Evolutionary conservation across 2,888 invertebrate genomes (phyloP).

Genomic region (Isoperla grammatica): DNA sequence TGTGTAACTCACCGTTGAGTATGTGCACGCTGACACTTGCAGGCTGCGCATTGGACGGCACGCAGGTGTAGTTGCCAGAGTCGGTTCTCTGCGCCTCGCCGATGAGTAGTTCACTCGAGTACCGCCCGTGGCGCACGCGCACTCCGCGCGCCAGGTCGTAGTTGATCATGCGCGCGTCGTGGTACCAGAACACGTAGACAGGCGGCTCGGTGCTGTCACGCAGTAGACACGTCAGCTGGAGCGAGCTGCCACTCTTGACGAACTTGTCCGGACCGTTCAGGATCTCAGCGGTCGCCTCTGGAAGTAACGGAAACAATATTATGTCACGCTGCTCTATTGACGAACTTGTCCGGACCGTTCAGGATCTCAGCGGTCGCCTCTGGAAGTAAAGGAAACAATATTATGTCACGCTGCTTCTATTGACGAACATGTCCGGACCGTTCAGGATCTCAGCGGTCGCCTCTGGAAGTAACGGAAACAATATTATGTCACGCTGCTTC

Average conservation of each 20-base stretch:
- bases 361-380: slow-evolving; percentile 40
- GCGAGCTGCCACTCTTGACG: slow-evolving; percentile 42
- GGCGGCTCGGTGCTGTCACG: slow-evolving; percentile 41
- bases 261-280: slow-evolving; percentile 43
- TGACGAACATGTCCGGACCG: no score
- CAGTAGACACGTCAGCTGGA: slow-evolving; percentile 41
- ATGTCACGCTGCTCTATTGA: slow-evolving; percentile 40
- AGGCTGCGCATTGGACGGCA: slow-evolving; percentile 69
- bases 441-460: no score
- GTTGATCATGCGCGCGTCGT: slow-evolving; percentile 42
- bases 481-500: no score
- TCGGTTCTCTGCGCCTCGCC: slow-evolving; percentile 53
- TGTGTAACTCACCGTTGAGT: slow-evolving; percentile 47
- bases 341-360: slow-evolving; percentile 43
- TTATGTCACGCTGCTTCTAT: no score
- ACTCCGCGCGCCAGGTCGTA: slow-evolving; percentile 42
- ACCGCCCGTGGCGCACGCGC: slow-evolving; percentile 46
- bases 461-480: no score
- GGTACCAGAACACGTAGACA: slow-evolving; percentile 47
- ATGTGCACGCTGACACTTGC: slow-evolving; percentile 72
- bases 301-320: slow-evolving; percentile 15
- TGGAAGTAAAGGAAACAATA: slow-evolving; percentile 27
- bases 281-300: slow-evolving; percentile 41
- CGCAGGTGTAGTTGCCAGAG: slow-evolving; percentile 77
- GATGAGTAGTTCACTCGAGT: slow-evolving; percentile 48